These are phyloP conservation scores for Lithophane ornitopus DNA, from an alignment of 2,888 invertebrate species.

Conservation along the genomic window DNA sequence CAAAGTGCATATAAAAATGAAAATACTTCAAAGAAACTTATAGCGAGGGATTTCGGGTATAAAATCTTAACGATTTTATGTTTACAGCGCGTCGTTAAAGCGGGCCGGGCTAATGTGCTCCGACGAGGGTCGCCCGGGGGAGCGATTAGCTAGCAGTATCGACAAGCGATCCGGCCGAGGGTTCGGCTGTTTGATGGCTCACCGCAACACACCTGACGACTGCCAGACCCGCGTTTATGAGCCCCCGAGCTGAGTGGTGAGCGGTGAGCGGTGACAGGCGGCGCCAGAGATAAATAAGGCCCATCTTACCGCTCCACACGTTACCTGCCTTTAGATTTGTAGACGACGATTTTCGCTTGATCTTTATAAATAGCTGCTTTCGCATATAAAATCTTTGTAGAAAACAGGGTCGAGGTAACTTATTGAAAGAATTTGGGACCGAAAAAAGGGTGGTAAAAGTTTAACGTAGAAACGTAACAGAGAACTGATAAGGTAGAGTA, in stretches of 20 bases:
- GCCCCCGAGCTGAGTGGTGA: conserved; percentile 62
- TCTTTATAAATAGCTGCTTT: conserved; percentile 65
- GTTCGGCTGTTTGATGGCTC: conserved; percentile 57
- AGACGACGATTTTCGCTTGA: conserved; percentile 67
- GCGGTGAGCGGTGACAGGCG: conserved; percentile 72
- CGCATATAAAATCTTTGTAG: conserved; percentile 53
- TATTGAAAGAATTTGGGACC: conserved; percentile 54
- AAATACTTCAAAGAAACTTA: conserved; percentile 47
- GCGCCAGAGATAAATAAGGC: conserved; percentile 72
- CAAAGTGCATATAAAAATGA: conserved; percentile 46
- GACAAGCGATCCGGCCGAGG: conserved; percentile 64
- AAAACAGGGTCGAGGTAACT: conserved; percentile 44
- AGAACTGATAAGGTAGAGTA: conserved; percentile 42
- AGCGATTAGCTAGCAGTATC: conserved; percentile 70
- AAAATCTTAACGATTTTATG: conserved; percentile 62
- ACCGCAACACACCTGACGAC: conserved; percentile 70
- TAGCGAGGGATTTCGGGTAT: conserved; percentile 45
- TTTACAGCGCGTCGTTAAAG: conserved; percentile 64
- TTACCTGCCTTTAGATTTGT: conserved; percentile 73
- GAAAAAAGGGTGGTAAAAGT: conserved; percentile 48
- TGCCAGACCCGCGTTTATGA: conserved; percentile 60
- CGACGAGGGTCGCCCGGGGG: conserved; percentile 68
- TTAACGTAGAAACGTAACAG: conserved; percentile 43
- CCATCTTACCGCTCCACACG: conserved; percentile 67
- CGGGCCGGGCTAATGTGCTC: conserved; percentile 67